Evolutionary conservation across 1,140 invertebrate genomes (phyloP), one percentile per base, ranked within the genome.

Genomic region (Dreissena rostriformis): DNA sequence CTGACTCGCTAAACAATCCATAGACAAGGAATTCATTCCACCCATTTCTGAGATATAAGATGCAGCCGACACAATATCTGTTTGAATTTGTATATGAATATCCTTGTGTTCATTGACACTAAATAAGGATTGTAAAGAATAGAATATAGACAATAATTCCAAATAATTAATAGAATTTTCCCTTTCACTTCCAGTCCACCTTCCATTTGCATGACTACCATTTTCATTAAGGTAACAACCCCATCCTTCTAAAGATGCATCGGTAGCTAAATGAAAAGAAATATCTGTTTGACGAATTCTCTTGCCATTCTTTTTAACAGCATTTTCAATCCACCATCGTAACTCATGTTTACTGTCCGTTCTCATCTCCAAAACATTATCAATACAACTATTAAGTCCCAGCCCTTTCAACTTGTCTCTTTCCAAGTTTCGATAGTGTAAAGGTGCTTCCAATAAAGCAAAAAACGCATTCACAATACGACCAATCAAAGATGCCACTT

Each of bases 31-130:
- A 17, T 28, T 14, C 22, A 65, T 77, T 49, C 68, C 80, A 6
- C 75, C 84, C 72, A 84, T 76, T 17, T 84, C 57, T 15, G 70
- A 72, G 7, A 86, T 72, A 26, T 80, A 81, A n/a, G 80, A 22
- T 10, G 86, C 77, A 51, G 85, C 77, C 55, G 84, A 78, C 2
- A 52, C 49, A 70, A 2, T 66, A 51, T 71, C 67, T 39, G 11
- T 65, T n/a, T 72, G 68, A 63, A 73, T 29, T 19, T 28, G 10
- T 1, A 81, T 65, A 63, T 72, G 67, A 52, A 28, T 52, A 73
- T 72, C 39, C 2, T 26, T 65, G 19, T 51, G n/a, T n/a, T n/a
- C n/a, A 22, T 49, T 22, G 19, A 51, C 0, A 49, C n/a, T n/a
- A 52, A 28, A 66, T 8, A 66, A 63, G 29, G 75, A 17, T 52